phyloP scores from a whole-genome alignment of 2,113 vertebrate genomes.

The Verasper variegatus region DNA sequence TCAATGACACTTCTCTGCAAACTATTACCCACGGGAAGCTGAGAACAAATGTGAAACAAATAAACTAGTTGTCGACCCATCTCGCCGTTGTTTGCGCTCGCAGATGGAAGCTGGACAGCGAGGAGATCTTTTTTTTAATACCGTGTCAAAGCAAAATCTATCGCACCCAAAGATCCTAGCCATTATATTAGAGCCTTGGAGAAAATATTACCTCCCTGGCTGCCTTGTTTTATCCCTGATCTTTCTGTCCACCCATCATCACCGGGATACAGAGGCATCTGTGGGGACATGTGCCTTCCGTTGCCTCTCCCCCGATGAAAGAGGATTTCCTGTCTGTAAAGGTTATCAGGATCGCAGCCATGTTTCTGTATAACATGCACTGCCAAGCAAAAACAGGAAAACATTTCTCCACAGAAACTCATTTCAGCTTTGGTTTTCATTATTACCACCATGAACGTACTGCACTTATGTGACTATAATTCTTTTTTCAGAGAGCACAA shows the following conservation, averaged over 20 bases:
- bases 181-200: conserved; percentile 76
- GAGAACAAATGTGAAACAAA: conserved; percentile 81
- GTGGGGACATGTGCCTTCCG: conserved; percentile 53
- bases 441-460: conserved; percentile 57
- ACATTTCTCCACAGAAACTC: conserved; percentile 54
- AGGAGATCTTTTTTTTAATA: conserved; percentile 72
- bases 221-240: conserved; percentile 78
- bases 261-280: conserved; percentile 60
- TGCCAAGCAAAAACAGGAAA: conserved; percentile 69
- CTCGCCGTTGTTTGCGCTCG: conserved; percentile 75
- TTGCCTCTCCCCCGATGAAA: conserved; percentile 65
- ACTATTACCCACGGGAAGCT: conserved; percentile 77
- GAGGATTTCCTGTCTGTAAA: conserved; percentile 77
- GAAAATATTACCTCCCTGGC: conserved; percentile 77
- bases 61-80: conserved; percentile 70
- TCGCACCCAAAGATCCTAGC: conserved; percentile 71
- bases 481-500: conserved; percentile 58
- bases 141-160: conserved; percentile 75
- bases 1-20: conserved; percentile 83
- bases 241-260: conserved; percentile 73
- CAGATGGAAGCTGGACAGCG: conserved; percentile 77
- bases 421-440: conserved; percentile 75
- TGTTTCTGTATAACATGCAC: conserved; percentile 74
- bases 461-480: conserved; percentile 67
- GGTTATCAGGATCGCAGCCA: conserved; percentile 76